Conservation (phyloP, 2,797 vertebrate genomes). For the Phrynocephalus vlangalii region DNA sequence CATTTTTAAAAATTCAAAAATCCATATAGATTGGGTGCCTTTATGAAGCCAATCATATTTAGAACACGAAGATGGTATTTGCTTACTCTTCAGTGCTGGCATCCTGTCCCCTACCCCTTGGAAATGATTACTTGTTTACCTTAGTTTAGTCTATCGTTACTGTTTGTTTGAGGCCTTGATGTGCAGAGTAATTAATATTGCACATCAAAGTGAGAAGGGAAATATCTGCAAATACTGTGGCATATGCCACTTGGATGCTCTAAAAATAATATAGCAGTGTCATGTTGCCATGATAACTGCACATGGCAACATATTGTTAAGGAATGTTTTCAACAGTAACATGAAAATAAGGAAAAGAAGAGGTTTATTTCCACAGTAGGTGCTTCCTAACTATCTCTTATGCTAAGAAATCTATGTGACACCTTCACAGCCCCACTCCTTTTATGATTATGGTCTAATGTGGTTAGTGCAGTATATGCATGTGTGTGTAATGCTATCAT, state of each 20-base stretch:
- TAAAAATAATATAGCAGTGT: conserved; percentile 32
- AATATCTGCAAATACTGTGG: conserved; percentile 33
- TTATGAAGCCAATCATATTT: background rate
- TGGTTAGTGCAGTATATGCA: conserved; percentile 38
- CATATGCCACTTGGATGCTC: conserved; percentile 22
- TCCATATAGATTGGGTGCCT: too few relatives aligned
- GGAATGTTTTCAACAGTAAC: conserved; percentile 27
- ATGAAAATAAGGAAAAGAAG: conserved; percentile 6
- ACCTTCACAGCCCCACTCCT: background rate
- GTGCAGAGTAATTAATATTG: conserved; percentile 38
- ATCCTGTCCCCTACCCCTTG: too few relatives aligned
- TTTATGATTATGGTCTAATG: conserved; percentile 26
- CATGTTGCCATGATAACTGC: conserved; percentile 22
- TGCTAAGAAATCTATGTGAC: background rate
- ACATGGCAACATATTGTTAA: conserved; percentile 12
- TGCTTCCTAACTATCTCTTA: conserved; percentile 9
- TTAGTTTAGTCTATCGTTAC: background rate
- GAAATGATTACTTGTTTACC: conserved; percentile 16
- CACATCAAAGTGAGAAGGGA: conserved; percentile 35
- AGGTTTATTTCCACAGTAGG: background rate
- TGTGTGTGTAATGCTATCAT: conserved; percentile 37
- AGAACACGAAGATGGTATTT: background rate
- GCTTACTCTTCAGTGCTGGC: conserved; percentile 4
- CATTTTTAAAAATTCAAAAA: too few relatives aligned
- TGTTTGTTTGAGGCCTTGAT: conserved; percentile 21